These are phyloP conservation scores for Acromyrmex echinatior DNA, from an alignment of 1,140 invertebrate species.

Conservation along the genomic window DNA sequence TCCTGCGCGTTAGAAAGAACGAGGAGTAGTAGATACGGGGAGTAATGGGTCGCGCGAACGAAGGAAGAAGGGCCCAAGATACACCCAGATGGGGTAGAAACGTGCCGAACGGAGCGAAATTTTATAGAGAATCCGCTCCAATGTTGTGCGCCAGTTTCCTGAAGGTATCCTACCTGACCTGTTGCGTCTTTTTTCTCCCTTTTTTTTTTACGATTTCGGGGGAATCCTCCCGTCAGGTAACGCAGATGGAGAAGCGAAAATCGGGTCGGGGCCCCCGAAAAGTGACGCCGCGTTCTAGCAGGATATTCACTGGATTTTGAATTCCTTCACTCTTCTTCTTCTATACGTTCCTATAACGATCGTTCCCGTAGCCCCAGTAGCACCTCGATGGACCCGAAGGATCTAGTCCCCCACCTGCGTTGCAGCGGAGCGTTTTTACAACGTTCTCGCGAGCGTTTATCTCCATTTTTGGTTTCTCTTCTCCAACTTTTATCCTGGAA, in stretches of 20 bases:
- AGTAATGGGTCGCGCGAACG: slow-evolving; percentile 56
- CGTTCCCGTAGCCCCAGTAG: slow-evolving; percentile 34
- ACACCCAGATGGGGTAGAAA: slow-evolving; percentile 19
- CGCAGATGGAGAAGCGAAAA: slow-evolving; percentile 72
- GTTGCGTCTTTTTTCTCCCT: slow-evolving; percentile 56
- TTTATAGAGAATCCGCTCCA: slow-evolving; percentile 77
- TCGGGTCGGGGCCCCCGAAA: slow-evolving; percentile 59
- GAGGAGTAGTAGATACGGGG: slow-evolving; percentile 1
- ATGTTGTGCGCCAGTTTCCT: slow-evolving; percentile 52
- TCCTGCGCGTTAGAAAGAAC: slow-evolving; percentile 39
- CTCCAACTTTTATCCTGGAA: slow-evolving; percentile 70
- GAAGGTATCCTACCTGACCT: slow-evolving; percentile 73
- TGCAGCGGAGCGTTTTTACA: slow-evolving; percentile 67
- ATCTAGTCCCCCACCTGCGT: slow-evolving; percentile 74
- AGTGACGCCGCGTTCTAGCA: slow-evolving; percentile 53
- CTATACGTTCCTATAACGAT: slow-evolving; percentile 45
- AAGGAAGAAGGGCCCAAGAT: slow-evolving; percentile 32
- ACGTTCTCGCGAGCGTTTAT: slow-evolving; percentile 71
- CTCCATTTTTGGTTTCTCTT: slow-evolving; percentile 64
- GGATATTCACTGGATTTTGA: slow-evolving; percentile 76
- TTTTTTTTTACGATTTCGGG: slow-evolving; percentile 75
- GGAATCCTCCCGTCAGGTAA: slow-evolving; percentile 81
- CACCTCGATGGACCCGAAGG: slow-evolving; percentile 27
- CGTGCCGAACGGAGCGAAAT: slow-evolving; percentile 72
- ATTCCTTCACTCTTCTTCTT: slow-evolving; percentile 71